phyloP scores from a whole-genome alignment of 2,797 vertebrate species.

The Serranus cabrilla region DNA sequence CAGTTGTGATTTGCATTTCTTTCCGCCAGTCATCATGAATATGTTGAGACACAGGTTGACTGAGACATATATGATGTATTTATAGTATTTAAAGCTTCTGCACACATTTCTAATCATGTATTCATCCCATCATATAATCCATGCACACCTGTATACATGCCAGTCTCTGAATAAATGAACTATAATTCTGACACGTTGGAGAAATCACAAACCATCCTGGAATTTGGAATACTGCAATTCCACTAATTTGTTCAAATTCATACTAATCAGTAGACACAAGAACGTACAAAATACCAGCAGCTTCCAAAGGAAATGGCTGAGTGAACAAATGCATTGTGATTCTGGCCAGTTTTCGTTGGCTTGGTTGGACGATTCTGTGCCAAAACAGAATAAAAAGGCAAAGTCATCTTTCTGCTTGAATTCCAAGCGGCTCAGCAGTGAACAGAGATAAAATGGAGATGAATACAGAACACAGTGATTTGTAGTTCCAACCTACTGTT shows the following conservation, averaged over 20 bases:
- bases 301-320: neutral
- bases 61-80: neutral
- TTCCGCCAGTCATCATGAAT: neutral
- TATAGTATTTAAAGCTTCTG: too few species aligned
- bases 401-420: neutral
- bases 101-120: too few species aligned
- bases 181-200: neutral
- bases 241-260: neutral
- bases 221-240: neutral
- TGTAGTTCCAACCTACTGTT: neutral
- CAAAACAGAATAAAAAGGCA: neutral
- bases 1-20: neutral
- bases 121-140: too few species aligned
- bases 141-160: too few species aligned
- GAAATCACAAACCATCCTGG: neutral
- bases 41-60: neutral
- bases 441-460: neutral
- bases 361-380: neutral
- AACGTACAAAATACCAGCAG: neutral
- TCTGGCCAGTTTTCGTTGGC: neutral
- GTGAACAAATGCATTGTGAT: neutral
- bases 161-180: neutral
- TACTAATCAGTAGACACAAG: too few species aligned
- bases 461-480: neutral
- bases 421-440: neutral